Evolutionary conservation across 2,797 vertebrate genomes (phyloP).

Genomic region (Todus mexicanus): DNA sequence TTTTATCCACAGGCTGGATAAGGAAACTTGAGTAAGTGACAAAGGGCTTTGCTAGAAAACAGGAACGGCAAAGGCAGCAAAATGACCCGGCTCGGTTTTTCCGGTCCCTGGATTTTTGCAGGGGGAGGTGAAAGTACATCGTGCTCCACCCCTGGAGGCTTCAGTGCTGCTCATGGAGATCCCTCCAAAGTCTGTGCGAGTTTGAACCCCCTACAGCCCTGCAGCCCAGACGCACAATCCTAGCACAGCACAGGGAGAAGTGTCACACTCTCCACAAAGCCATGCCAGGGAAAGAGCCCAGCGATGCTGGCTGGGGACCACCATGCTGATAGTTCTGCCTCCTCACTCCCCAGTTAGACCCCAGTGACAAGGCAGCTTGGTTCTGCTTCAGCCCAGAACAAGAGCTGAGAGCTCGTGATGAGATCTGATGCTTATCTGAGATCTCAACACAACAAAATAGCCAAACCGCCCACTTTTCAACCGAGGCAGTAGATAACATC

Average conservation of each 20-base stretch:
- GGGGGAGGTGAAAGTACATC: background rate
- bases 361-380: background rate
- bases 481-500: background rate
- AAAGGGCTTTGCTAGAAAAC: background rate
- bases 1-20: background rate
- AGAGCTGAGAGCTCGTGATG: background rate
- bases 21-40: background rate
- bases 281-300: background rate
- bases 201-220: background rate
- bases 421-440: background rate
- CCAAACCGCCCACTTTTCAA: background rate
- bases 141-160: background rate
- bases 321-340: background rate
- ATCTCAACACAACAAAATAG: background rate
- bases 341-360: background rate
- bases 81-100: background rate
- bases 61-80: background rate
- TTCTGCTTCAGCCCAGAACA: background rate
- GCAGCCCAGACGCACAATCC: background rate
- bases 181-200: accelerated
- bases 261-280: background rate
- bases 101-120: background rate
- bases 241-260: background rate
- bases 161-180: background rate
- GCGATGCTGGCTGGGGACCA: background rate